These are phyloP conservation scores for Bombylius major DNA, from an alignment of 2,888 invertebrate genomes.

Conservation along the genomic window DNA sequence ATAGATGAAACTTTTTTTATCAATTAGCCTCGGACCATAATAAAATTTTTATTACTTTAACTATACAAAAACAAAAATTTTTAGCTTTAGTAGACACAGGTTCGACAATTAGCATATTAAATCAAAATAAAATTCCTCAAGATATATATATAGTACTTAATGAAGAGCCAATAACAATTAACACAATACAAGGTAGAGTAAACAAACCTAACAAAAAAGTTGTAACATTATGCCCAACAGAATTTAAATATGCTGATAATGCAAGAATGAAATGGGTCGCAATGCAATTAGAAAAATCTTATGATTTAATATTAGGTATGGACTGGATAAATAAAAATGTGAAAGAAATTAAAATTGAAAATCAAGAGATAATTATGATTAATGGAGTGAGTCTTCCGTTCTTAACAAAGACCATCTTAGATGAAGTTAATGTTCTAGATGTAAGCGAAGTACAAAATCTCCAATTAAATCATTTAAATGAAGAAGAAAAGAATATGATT, in stretches of 20 bases:
- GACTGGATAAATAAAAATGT: conserved; percentile 10
- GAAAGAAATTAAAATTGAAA: conserved; percentile 5
- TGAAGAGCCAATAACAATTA: neutral
- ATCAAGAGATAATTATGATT: conserved; percentile 1
- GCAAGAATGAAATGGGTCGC: conserved; percentile 8
- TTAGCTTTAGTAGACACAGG: neutral
- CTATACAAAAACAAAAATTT: neutral
- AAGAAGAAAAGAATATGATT: neutral
- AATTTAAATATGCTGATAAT: conserved; percentile 8
- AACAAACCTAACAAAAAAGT: conserved; percentile 6
- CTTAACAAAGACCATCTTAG: neutral
- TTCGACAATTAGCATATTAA: neutral
- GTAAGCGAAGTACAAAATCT: neutral
- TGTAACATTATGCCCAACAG: conserved; percentile 5
- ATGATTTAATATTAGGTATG: conserved; percentile 9
- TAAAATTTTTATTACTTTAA: neutral
- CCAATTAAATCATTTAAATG: conserved; percentile 1
- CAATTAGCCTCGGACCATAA: neutral
- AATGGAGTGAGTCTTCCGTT: conserved; percentile 3
- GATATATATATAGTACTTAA: neutral
- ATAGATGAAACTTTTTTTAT: neutral
- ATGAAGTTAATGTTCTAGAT: conserved; percentile 8
- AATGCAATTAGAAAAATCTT: conserved; percentile 8
- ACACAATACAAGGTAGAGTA: neutral
- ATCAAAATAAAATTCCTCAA: neutral